Conservation (phyloP, 2,888 invertebrate genomes). For the Cephalotes varians region DNA sequence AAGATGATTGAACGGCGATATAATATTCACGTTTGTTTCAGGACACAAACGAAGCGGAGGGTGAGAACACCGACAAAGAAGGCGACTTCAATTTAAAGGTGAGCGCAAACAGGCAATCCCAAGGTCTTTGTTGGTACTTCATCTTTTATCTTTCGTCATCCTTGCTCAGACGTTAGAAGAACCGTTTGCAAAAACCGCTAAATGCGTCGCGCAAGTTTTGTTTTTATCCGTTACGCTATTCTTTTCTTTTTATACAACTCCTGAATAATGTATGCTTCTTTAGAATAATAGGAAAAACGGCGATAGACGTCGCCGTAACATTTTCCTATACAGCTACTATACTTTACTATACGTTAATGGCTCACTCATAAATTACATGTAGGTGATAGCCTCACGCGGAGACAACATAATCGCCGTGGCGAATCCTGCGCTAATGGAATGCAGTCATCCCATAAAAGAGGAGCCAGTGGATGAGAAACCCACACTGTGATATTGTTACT, state of each 20-base stretch:
- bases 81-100: constrained; percentile 85
- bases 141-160: not conserved
- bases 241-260: not conserved
- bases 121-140: not conserved
- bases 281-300: not conserved
- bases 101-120: not conserved
- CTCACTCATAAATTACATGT: constrained; percentile 38
- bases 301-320: not conserved
- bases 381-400: constrained; percentile 94
- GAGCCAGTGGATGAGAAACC: constrained; percentile 84
- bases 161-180: not conserved
- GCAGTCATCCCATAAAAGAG: constrained; percentile 84
- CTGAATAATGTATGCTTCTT: constrained; percentile 40
- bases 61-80: constrained; percentile 83
- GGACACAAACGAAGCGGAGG: constrained; percentile 82
- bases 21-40: constrained; percentile 59
- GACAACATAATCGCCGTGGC: constrained; percentile 96
- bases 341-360: too few relatives aligned
- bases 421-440: constrained; percentile 91
- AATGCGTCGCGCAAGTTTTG: constrained; percentile 1
- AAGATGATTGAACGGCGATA: not conserved
- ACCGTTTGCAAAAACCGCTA: not conserved
- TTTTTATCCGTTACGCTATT: not conserved
- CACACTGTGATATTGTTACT: constrained; percentile 80
- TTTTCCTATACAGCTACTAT: not conserved